Evolutionary conservation across 92 coral and sea anemone species (phyloP).

Genomic region (Actinostola sp.): DNA sequence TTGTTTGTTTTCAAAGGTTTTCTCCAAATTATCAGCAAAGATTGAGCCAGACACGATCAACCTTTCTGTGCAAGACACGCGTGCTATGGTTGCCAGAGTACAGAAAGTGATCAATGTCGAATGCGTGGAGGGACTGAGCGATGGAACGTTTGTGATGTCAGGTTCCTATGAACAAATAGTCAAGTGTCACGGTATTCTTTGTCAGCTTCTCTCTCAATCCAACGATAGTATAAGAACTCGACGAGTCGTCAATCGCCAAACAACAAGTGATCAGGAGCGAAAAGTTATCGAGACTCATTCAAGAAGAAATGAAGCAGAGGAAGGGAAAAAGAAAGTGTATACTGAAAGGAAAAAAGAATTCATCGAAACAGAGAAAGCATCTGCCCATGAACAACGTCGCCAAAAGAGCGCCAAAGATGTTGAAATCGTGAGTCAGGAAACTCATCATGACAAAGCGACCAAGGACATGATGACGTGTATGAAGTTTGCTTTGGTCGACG

Average conservation of each 20-base stretch:
- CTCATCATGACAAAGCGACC: conserved; percentile 23
- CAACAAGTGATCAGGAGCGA: too few species aligned
- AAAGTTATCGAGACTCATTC: too few species aligned
- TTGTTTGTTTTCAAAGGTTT: conserved; percentile 11
- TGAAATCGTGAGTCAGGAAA: too few species aligned
- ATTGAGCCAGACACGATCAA: conserved; percentile 2
- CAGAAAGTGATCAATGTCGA: background rate
- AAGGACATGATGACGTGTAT: conserved; percentile 23
- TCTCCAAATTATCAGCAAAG: conserved; percentile 20
- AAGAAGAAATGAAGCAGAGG: too few species aligned
- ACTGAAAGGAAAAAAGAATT: too few species aligned
- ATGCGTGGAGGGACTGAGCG: background rate
- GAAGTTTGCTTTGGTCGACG: conserved; percentile 7
- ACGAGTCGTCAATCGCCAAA: too few species aligned
- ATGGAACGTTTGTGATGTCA: conserved; percentile 7
- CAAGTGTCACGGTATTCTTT: background rate
- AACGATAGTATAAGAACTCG: too few species aligned
- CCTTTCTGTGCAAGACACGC: background rate
- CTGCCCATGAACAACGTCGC: too few species aligned
- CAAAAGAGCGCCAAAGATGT: too few species aligned
- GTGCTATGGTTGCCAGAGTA: background rate
- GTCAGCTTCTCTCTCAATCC: background rate
- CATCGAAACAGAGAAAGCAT: too few species aligned
- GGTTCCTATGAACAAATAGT: conserved; percentile 32
- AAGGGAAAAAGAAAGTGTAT: too few species aligned